A percentile compares a stretch with the other conserved stretches of the same genome.
These are phyloP conservation scores for Oreocharis arfaki DNA, from an alignment of 2,113 vertebrate genomes.

Conservation along the genomic window DNA sequence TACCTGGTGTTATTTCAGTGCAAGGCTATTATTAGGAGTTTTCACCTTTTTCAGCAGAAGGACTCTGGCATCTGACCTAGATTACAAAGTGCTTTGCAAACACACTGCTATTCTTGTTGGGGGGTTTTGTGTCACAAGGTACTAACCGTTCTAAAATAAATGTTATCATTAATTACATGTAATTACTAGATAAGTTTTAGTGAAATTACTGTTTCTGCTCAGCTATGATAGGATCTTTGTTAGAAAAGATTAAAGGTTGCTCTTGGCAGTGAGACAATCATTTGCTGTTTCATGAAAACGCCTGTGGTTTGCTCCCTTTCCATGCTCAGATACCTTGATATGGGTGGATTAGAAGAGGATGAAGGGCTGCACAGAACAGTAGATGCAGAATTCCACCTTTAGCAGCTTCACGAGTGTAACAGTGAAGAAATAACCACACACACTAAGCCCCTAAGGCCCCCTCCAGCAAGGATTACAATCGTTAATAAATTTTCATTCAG, in stretches of 20 bases:
- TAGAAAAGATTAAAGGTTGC: conserved; percentile 31
- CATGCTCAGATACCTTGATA: background rate
- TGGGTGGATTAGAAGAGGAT: background rate
- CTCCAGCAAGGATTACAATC: background rate
- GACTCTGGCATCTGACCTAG: background rate
- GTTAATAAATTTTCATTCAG: background rate
- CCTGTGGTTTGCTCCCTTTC: background rate
- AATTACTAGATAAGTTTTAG: conserved; percentile 7
- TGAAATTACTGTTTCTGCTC: background rate
- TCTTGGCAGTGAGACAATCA: conserved; percentile 5
- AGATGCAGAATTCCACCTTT: background rate
- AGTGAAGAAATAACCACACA: background rate
- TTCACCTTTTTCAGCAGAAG: background rate
- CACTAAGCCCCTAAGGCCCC: background rate
- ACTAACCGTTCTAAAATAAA: conserved; percentile 16
- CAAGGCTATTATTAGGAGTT: background rate
- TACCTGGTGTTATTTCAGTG: background rate
- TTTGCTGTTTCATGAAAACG: background rate
- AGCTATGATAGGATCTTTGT: background rate
- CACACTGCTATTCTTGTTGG: background rate
- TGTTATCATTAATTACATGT: background rate
- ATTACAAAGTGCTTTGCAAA: background rate
- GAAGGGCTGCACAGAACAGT: background rate
- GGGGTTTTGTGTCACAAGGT: background rate
- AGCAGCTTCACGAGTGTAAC: background rate